Conservation (phyloP, 2,888 invertebrate species). For the Cremastinae sp. region DNA sequence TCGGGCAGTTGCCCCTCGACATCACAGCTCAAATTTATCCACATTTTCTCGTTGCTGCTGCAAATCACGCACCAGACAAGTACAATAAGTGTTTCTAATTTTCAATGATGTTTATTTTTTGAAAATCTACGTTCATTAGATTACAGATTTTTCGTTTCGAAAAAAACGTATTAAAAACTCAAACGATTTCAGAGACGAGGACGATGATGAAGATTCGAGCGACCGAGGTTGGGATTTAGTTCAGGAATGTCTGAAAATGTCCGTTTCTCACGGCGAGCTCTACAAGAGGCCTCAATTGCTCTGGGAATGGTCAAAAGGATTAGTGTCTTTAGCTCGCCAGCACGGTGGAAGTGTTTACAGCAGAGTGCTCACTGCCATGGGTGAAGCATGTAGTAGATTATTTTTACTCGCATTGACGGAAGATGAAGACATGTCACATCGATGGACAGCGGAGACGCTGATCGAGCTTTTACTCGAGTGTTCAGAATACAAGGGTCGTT, state of each 20-base stretch:
- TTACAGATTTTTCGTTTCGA: no score
- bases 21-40: slow-evolving; percentile 73
- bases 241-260: slow-evolving; percentile 73
- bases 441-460: slow-evolving; percentile 83
- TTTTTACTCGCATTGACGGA: slow-evolving; percentile 82
- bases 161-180: not conserved
- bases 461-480: slow-evolving; percentile 89
- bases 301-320: slow-evolving; percentile 74
- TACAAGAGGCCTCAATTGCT: slow-evolving; percentile 69
- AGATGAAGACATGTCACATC: slow-evolving; percentile 80
- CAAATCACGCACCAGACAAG: slow-evolving; percentile 72
- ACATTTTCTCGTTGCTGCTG: slow-evolving; percentile 72
- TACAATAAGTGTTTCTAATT: no score
- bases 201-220: slow-evolving; percentile 66
- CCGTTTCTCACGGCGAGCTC: slow-evolving; percentile 71
- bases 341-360: slow-evolving; percentile 72
- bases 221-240: slow-evolving; percentile 71
- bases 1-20: slow-evolving; percentile 72
- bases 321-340: slow-evolving; percentile 71
- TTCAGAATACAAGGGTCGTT: slow-evolving; percentile 90
- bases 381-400: slow-evolving; percentile 81
- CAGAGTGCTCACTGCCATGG: slow-evolving; percentile 78
- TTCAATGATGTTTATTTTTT: no score
- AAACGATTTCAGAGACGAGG: slow-evolving; percentile 65
- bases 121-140: no score